Base-by-base conservation (phyloP, 2,113 vertebrate species). In the Charadrius vociferus region DNA sequence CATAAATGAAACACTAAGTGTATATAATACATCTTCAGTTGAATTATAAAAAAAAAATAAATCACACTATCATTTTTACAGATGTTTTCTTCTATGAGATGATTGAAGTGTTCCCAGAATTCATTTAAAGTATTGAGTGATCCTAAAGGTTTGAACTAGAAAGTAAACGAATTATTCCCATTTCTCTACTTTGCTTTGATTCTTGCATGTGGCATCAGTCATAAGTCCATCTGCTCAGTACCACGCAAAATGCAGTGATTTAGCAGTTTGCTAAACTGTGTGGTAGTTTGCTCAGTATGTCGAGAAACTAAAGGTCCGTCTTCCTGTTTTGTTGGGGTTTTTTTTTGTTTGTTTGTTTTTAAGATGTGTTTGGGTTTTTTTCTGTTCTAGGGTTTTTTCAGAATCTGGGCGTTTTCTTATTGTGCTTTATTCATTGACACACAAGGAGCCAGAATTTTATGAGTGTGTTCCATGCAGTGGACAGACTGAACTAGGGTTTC, bases 381-480 rank as follows among this genome's bases (percentile, higher is more conserved):
- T 78, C 34, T 93, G 53, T 63, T 94, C 88, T 30, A 99, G 99
- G 73, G 98, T 99, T 75, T 97, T 99, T 93, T 99, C 99, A 1
- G 99, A 99, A 94, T 98, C 97, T 27, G 97, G 98, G 20, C 94
- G 97, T 30, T 99, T 99, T 95, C 98, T 99, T 87, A 93, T 99
- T 55, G 98, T 99, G 62, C 97, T 99, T 63, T 99, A 99, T 95
- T 98, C 98, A 2, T 74, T 99, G 92, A 99, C 99, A 19, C 99
- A 99, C 97, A 98, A 98, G 91, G 97, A 98, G 56, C 99, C 99
- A 15, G 99, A 99, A 93, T 99, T 99, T 97, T 99, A 99, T 96
- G 98, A 99, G 95, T 99, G 99, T 29, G 84, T 97, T 72, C 97
- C 95, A 5, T 97, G 95, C 87, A 95, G 87, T 17, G 96, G 97